A percentile compares a stretch with the other conserved stretches of the same genome.
Conservation (phyloP, 2,888 invertebrate species). For the Scaeva pyrastri region DNA sequence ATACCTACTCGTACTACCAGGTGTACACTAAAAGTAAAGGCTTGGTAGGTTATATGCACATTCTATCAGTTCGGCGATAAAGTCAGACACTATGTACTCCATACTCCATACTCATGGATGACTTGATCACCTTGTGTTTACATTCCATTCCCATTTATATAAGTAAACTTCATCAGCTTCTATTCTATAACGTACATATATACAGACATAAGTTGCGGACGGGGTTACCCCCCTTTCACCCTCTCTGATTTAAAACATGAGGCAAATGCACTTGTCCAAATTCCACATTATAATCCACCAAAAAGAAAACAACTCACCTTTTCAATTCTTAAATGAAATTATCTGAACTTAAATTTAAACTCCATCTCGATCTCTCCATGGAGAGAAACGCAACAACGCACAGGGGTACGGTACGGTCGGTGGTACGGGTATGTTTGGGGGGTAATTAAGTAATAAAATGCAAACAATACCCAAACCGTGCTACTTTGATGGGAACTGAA, state of each 20-base stretch:
- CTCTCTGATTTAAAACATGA: neutral
- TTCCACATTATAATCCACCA: constrained; percentile 2
- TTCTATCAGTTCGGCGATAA: neutral
- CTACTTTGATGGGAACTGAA: neutral
- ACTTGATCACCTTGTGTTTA: constrained; percentile 69
- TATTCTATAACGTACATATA: neutral
- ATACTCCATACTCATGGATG: constrained; percentile 40
- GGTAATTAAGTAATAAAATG: constrained; percentile 72
- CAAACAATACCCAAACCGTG: constrained; percentile 44
- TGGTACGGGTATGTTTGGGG: constrained; percentile 5
- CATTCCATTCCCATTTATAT: constrained; percentile 52
- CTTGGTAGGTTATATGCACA: constrained; percentile 11
- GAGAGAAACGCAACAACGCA: neutral
- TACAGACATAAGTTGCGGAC: no score
- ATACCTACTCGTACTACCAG: constrained; percentile 17
- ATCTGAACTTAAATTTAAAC: constrained; percentile 14
- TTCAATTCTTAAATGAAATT: constrained; percentile 9
- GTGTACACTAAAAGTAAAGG: constrained; percentile 28
- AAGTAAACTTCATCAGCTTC: constrained; percentile 23
- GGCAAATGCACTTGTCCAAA: constrained; percentile 34
- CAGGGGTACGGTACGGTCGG: no score
- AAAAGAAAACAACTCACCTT: neutral
- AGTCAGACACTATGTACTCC: neutral
- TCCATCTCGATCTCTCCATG: neutral
- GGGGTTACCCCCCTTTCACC: neutral